Percentiles rank a stretch among this genome's conserved stretches.
Conservation (phyloP, 92 coral and sea anemone species). For the Diadumene lineata region DNA sequence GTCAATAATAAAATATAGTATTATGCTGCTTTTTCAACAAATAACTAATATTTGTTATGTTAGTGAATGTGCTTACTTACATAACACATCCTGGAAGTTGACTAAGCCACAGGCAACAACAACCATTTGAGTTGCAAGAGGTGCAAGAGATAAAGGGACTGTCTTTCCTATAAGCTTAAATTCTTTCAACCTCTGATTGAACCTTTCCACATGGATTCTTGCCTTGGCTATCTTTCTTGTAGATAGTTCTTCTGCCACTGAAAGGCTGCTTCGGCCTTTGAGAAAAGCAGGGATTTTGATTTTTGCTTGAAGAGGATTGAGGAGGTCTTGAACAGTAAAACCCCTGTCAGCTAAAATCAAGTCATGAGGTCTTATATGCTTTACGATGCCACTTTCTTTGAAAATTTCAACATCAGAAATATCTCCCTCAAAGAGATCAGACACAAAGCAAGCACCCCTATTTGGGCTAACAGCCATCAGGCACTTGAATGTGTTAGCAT, state of each 20-base stretch:
- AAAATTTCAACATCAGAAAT: conserved; percentile 55
- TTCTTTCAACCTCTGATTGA: conserved; percentile 58
- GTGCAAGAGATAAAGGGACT: conserved; percentile 55
- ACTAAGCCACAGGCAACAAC: conserved; percentile 66
- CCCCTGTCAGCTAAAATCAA: conserved; percentile 51
- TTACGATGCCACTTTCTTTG: conserved; percentile 57
- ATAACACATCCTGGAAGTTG: conserved; percentile 55
- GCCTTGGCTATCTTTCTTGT: conserved; percentile 59
- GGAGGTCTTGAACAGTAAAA: conserved; percentile 55
- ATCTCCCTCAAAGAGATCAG: conserved; percentile 65
- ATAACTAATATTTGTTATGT: background rate
- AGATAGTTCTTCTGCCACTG: conserved; percentile 37
- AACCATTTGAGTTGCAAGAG: conserved; percentile 73
- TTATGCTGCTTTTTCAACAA: background rate
- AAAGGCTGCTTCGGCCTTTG: conserved; percentile 37
- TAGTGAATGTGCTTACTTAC: conserved; percentile 28
- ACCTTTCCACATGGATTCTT: conserved; percentile 58
- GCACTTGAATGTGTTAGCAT: conserved; percentile 68
- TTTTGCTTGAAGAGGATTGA: conserved; percentile 56
- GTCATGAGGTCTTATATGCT: conserved; percentile 47
- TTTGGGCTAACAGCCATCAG: conserved; percentile 64
- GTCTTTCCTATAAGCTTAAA: conserved; percentile 50
- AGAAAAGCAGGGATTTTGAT: conserved; percentile 50
- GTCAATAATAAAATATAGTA: background rate
- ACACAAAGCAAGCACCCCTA: conserved; percentile 53